Conservation (phyloP, 2,113 vertebrate genomes). For the Formicarius rufipectus region DNA sequence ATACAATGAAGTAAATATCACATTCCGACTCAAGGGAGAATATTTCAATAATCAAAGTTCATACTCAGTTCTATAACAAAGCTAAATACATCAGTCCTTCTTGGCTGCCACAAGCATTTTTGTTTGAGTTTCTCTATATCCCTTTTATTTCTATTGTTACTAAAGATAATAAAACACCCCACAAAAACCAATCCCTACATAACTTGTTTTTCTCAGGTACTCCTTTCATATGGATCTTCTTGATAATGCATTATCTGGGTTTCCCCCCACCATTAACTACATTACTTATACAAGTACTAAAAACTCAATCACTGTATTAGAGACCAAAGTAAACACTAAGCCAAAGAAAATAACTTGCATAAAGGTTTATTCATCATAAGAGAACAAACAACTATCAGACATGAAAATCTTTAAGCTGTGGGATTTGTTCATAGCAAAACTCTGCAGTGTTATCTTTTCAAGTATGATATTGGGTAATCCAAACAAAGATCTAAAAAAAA, state of each 20-base stretch:
- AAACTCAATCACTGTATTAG: not conserved
- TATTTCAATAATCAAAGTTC: not conserved
- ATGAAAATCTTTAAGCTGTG: not conserved
- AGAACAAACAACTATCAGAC: not conserved
- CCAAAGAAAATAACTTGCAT: not conserved
- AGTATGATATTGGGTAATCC: not conserved
- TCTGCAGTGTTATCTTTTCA: not conserved
- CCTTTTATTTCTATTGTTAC: not conserved
- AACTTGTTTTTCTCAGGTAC: not conserved
- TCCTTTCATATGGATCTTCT: not conserved
- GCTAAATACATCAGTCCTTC: not conserved
- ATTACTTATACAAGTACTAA: not conserved
- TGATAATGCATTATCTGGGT: not conserved
- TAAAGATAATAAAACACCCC: not conserved
- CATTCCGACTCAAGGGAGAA: not conserved
- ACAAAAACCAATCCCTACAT: not conserved
- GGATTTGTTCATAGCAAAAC: not conserved
- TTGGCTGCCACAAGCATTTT: not conserved
- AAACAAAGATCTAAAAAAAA: not conserved
- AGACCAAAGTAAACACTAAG: not conserved
- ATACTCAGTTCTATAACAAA: not conserved
- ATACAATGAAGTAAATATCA: not conserved
- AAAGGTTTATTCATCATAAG: not conserved
- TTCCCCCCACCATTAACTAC: not conserved
- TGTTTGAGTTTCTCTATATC: not conserved